A percentile compares a stretch with the other conserved stretches of the same genome.
Conservation (phyloP, 2,888 invertebrate species). For the Aproaerema taeniolella region DNA sequence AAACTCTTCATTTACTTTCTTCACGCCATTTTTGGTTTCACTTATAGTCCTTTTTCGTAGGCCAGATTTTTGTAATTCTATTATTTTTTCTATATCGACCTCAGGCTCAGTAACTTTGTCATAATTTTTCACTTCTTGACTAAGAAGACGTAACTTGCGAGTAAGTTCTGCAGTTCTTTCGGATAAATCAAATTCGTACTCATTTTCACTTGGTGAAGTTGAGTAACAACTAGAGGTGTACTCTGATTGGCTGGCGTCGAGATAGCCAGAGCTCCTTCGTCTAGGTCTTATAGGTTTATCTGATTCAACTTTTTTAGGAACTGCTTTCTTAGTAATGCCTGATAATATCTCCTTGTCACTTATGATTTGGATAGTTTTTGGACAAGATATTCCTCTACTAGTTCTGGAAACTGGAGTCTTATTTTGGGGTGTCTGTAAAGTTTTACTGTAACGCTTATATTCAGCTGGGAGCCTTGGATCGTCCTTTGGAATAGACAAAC, state of each 20-base stretch:
- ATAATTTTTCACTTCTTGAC: constrained; percentile 47
- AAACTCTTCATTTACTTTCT: constrained; percentile 36
- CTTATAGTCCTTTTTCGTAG: constrained; percentile 48
- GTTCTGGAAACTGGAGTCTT: constrained; percentile 59
- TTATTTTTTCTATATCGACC: constrained; percentile 21
- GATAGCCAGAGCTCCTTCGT: constrained; percentile 62
- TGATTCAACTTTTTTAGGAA: constrained; percentile 42
- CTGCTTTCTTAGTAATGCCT: constrained; percentile 59
- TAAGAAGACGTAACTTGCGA: constrained; percentile 59
- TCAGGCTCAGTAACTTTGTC: not conserved
- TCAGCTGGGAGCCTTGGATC: constrained; percentile 54
- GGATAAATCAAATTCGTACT: constrained; percentile 67
- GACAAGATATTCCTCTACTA: constrained; percentile 65
- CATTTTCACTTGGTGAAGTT: constrained; percentile 71
- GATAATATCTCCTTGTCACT: constrained; percentile 72
- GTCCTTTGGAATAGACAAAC: constrained; percentile 71
- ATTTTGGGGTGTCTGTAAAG: constrained; percentile 70
- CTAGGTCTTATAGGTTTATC: constrained; percentile 55
- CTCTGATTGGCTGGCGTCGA: constrained; percentile 73
- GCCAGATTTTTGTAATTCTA: constrained; percentile 35
- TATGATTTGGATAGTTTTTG: constrained; percentile 72
- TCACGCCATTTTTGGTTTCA: constrained; percentile 30
- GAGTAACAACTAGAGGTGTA: constrained; percentile 73
- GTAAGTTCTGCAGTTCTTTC: constrained; percentile 65
- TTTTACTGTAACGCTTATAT: constrained; percentile 55